Evolutionary conservation across 64 coral and sea anemone species (phyloP), one percentile per base, ranked within the genome.

Genomic region (Actinia tenebrosa): DNA sequence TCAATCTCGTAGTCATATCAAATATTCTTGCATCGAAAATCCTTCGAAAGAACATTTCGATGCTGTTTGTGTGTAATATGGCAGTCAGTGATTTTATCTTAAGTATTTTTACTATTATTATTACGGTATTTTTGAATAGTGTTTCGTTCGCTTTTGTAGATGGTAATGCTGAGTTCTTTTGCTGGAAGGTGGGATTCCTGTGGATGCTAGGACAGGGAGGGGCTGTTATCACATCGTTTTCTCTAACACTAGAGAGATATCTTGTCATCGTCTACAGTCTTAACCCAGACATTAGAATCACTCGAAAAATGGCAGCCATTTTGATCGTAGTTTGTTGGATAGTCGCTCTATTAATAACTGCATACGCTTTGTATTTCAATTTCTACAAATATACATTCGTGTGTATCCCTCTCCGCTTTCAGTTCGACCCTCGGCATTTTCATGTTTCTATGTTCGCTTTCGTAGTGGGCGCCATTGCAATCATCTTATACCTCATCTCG

Each of bases 221-320:
- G n/a, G 87, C 94, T 2, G 88, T 92, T 0, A 86, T 72, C 18
- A 95, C 91, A 64, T 79, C 94, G 45, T 75, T 95, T 42, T 53
- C 89, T 23, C 43, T 95, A 6, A 95, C 94, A 3, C 60, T 95
- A 64, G 94, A 95, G 27, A 92, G 90, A 84, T 95, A 92, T 43
- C 42, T 95, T 50, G 91, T 86, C 3, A 89, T 95, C 42, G 87
- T 95, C 46, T 92, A 89, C 75, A 92, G 90, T 59, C 69, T 95
- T 77, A 92, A 45, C 11, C 94, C 94, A 13, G 85, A 75, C 22
- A 87, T 82, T 45, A 87, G 88, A 42, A 83, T 95, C 60, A 55
- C 84, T 71, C 84, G 55, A 14, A 71, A 83, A 30, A 46, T 16
- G 37, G 84, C 63, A 14, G 44, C 87, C 37, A 71, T 86, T 45